phyloP scores from a whole-genome alignment of 2,888 invertebrate genomes.

The Cordilura impudica region DNA sequence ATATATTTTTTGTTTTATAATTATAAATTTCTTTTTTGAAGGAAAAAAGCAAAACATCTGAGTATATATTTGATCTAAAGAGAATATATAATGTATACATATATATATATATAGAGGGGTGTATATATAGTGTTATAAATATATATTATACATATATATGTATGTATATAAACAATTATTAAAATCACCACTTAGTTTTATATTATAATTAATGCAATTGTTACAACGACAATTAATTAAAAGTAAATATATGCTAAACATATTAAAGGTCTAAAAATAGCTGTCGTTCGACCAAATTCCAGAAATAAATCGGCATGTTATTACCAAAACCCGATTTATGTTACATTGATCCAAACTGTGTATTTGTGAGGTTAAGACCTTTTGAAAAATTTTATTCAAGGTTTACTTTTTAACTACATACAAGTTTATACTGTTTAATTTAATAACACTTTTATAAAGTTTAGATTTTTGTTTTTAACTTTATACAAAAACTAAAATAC shows the following conservation, averaged over 20 bases:
- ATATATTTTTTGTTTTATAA: not conserved
- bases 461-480: not conserved
- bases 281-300: not conserved
- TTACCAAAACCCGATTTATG: not conserved
- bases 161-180: constrained; percentile 49
- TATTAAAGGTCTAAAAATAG: not conserved
- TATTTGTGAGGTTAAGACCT: too few relatives aligned
- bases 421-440: not conserved
- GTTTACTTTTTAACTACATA: not conserved
- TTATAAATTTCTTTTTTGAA: constrained; percentile 61
- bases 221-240: constrained; percentile 10
- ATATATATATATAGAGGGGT: constrained; percentile 16
- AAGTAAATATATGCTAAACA: not conserved
- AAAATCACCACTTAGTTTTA: constrained; percentile 49
- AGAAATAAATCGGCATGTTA: not conserved
- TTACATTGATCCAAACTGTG: too few relatives aligned
- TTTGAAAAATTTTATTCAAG: not conserved
- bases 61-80: constrained; percentile 57
- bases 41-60: constrained; percentile 62
- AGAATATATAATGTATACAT: constrained; percentile 47
- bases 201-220: not conserved
- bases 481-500: constrained; percentile 11
- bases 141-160: constrained; percentile 40
- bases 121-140: constrained; percentile 42
- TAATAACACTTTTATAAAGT: not conserved